A percentile compares a stretch with the other conserved stretches of the same genome.
These are phyloP conservation scores for Hirundo rustica DNA, from an alignment of 2,797 vertebrate genomes.

Conservation along the genomic window DNA sequence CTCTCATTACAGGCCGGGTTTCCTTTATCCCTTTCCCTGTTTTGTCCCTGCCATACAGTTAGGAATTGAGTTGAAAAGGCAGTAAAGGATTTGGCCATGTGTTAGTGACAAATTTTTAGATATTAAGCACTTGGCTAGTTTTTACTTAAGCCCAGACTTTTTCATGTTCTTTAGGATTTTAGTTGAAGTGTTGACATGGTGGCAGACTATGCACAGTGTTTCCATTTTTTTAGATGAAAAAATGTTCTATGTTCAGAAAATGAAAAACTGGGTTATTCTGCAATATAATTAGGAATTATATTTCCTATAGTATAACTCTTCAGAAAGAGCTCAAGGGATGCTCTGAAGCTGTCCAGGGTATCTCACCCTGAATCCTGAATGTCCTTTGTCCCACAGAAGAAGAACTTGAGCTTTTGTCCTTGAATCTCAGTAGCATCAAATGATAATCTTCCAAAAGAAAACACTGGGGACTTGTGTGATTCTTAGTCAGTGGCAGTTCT, in stretches of 20 bases:
- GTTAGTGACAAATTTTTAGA: neutral
- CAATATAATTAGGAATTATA: neutral
- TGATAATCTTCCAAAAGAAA: conserved; percentile 46
- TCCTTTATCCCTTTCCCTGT: neutral
- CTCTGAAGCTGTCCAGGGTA: neutral
- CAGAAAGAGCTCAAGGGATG: neutral
- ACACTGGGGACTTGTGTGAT: conserved; percentile 10
- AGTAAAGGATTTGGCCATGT: neutral
- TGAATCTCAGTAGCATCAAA: neutral
- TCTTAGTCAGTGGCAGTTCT: conserved; percentile 56
- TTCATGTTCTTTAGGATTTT: neutral
- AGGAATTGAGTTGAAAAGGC: neutral
- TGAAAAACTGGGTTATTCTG: neutral
- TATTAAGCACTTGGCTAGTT: neutral
- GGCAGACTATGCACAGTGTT: neutral
- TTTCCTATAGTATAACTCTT: neutral
- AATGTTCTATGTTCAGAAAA: too few species aligned
- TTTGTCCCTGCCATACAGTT: neutral
- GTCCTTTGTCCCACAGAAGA: neutral
- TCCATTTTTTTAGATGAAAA: neutral
- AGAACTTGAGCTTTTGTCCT: conserved; percentile 26
- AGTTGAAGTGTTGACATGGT: neutral
- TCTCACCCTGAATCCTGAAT: neutral
- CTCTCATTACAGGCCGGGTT: neutral
- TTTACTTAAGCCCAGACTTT: neutral